Percentiles rank a stretch among this genome's conserved stretches.
These are phyloP conservation scores for Pelosia muscerda DNA, from an alignment of 2,888 invertebrate genomes.

Conservation along the genomic window DNA sequence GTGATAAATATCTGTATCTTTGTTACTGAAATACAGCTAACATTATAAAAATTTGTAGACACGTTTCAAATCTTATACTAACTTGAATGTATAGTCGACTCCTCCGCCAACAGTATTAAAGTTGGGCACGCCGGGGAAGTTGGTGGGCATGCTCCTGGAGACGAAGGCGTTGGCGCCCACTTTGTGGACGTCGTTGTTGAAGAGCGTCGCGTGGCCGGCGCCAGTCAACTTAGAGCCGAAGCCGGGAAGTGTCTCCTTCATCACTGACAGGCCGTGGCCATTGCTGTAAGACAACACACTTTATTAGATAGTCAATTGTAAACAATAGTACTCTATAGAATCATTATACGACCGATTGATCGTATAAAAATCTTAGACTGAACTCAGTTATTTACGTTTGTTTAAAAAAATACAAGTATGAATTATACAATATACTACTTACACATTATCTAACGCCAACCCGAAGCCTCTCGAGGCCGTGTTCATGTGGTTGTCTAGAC, in stretches of 20 bases:
- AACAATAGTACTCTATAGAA: no score
- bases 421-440: background rate
- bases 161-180: slow-evolving; percentile 26
- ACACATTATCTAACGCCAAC: slow-evolving; percentile 24
- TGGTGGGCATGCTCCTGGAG: slow-evolving; percentile 34
- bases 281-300: slow-evolving; percentile 47
- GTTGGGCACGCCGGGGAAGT: slow-evolving; percentile 29
- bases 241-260: slow-evolving; percentile 54
- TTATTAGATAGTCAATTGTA: no score
- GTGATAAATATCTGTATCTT: no score
- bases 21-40: no score
- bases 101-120: slow-evolving; percentile 43
- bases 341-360: no score
- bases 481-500: slow-evolving; percentile 19
- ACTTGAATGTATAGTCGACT: slow-evolving; percentile 38
- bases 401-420: no score
- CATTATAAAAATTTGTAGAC: no score
- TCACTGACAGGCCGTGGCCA: slow-evolving; percentile 52
- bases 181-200: slow-evolving; percentile 51
- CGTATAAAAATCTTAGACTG: no score
- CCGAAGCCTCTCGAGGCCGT: slow-evolving; percentile 20
- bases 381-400: no score
- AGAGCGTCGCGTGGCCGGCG: slow-evolving; percentile 55
- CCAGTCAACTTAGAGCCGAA: slow-evolving; percentile 60
- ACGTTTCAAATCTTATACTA: no score